Evolutionary conservation across 2,797 vertebrate species (phyloP).

Genomic region (Cuculus canorus): DNA sequence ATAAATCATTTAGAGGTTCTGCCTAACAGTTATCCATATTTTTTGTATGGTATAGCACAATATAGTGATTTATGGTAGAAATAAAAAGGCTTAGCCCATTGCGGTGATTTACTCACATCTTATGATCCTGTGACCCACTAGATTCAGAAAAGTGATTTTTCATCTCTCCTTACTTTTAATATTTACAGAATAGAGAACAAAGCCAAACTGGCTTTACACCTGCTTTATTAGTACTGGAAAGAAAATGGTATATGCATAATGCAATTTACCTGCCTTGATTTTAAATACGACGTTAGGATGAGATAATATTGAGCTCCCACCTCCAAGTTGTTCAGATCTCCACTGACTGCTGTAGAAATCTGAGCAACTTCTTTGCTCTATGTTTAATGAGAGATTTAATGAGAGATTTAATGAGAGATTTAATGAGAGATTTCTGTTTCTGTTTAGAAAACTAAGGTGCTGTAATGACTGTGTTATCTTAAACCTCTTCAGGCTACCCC

Average conservation of each 20-base stretch:
- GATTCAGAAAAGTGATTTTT: background rate
- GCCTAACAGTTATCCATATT: background rate
- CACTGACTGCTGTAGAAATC: background rate
- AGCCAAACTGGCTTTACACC: background rate
- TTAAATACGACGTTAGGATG: background rate
- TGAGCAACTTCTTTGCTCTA: background rate
- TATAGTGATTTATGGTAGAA: background rate
- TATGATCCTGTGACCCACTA: background rate
- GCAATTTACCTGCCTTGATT: background rate
- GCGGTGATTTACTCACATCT: background rate
- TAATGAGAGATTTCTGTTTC: background rate
- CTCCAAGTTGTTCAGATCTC: too few species aligned
- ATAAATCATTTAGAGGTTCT: background rate
- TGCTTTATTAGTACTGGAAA: background rate
- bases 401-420: background rate
- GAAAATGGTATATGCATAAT: background rate
- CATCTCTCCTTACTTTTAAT: background rate
- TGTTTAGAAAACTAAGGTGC: background rate
- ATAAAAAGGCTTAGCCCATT: background rate
- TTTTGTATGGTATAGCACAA: background rate
- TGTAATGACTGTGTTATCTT: fast-evolving
- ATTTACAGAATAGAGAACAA: background rate
- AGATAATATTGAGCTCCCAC: background rate
- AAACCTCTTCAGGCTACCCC: fast-evolving
- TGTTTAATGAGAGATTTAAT: background rate